These are phyloP conservation scores for Macaca mulatta DNA, from an alignment of 2,113 vertebrate species.

Conservation along the genomic window DNA sequence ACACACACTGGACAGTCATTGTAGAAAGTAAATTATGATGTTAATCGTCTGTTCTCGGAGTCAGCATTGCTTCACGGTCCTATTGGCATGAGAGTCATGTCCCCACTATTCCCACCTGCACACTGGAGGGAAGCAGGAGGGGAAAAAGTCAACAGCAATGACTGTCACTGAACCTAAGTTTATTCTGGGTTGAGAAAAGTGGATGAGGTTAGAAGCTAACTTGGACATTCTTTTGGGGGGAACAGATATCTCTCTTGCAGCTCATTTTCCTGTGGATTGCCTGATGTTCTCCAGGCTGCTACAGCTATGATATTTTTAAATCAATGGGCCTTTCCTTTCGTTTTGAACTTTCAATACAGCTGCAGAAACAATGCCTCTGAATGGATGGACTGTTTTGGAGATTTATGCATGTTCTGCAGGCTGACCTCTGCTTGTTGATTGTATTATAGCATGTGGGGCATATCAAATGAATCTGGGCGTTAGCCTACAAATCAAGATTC, in stretches of 20 bases:
- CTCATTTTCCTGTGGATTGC: constrained; percentile 51
- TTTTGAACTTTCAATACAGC: not conserved
- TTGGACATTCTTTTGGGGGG: not conserved
- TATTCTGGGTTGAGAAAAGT: not conserved
- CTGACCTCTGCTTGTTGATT: constrained; percentile 37
- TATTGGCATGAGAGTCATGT: not conserved
- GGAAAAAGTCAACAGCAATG: accelerated
- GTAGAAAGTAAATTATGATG: accelerated
- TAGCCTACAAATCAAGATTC: not conserved
- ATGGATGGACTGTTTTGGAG: not conserved
- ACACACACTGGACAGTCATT: not conserved
- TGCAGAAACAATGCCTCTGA: not conserved
- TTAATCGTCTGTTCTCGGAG: not conserved
- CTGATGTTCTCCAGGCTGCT: not conserved
- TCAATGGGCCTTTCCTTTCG: not conserved
- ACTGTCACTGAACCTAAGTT: accelerated
- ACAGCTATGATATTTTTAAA: not conserved
- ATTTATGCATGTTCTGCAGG: not conserved
- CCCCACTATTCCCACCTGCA: not conserved
- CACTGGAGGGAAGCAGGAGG: accelerated
- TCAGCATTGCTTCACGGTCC: not conserved
- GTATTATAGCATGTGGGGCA: not conserved
- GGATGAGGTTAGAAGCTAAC: constrained; percentile 40
- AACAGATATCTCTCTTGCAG: constrained; percentile 19
- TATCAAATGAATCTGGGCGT: not conserved